Conservation (phyloP, 1,140 invertebrate genomes). For the Trypoxylus dichotomus region DNA sequence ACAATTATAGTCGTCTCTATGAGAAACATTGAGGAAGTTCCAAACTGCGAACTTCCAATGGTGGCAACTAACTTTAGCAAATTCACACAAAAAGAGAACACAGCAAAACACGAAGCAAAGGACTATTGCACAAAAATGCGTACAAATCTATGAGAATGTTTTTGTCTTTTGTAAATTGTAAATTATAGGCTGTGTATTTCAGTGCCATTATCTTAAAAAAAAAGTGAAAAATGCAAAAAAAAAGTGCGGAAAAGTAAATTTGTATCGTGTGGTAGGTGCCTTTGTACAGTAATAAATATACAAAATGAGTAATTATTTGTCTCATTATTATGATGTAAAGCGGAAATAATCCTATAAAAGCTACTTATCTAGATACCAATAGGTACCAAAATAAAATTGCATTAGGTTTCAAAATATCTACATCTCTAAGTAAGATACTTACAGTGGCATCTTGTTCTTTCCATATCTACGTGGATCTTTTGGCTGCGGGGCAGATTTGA, state of each 20-base stretch:
- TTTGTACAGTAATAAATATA: conserved; percentile 1
- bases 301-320: background rate
- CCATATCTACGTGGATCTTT: conserved; percentile 52
- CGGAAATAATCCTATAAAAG: background rate
- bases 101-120: background rate
- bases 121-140: background rate
- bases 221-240: background rate
- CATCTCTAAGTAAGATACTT: conserved; percentile 47
- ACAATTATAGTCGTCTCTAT: no score
- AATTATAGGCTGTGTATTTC: background rate
- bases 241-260: background rate
- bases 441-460: conserved; percentile 58
- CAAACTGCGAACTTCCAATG: no score
- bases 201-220: background rate
- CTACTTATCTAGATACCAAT: background rate
- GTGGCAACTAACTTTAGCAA: background rate
- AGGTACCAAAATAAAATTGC: background rate
- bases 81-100: background rate
- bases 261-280: background rate
- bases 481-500: conserved; percentile 54
- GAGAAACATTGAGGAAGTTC: no score
- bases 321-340: conserved; percentile 14
- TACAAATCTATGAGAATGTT: background rate
- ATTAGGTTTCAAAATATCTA: background rate
- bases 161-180: background rate